Conservation (phyloP, 1,140 invertebrate genomes). For the Hycleus phaleratus region DNA sequence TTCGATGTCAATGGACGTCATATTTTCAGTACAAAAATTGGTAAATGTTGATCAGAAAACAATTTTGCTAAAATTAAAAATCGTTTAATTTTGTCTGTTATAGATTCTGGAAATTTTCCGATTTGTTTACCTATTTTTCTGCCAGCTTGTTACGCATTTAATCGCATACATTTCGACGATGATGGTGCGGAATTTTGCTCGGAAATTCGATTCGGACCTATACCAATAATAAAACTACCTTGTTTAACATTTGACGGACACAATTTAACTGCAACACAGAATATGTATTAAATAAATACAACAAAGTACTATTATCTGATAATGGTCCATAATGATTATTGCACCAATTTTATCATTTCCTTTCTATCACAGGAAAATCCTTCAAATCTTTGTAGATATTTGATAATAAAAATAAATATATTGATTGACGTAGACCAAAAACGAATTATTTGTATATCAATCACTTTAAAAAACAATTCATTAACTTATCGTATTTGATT, state of each 20-base stretch:
- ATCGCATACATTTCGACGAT: constrained; percentile 16
- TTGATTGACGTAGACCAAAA: no score
- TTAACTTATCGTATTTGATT: no score
- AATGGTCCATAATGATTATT: no score
- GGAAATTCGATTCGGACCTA: constrained; percentile 17
- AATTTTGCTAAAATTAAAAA: constrained; percentile 5
- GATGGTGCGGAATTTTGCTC: constrained; percentile 18
- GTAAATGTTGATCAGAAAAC: constrained; percentile 5
- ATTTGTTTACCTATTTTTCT: constrained; percentile 14
- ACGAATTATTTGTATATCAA: no score
- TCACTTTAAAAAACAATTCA: no score
- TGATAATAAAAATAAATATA: no score
- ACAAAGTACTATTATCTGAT: background rate
- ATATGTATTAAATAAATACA: constrained; percentile 4
- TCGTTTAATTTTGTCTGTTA: constrained; percentile 1
- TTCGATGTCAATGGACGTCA: constrained; percentile 13
- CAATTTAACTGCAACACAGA: constrained; percentile 7
- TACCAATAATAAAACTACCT: constrained; percentile 21
- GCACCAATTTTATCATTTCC: background rate
- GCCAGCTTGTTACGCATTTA: constrained; percentile 19
- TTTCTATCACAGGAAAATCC: background rate
- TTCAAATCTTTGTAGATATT: no score
- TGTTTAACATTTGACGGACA: constrained; percentile 16
- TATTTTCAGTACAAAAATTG: constrained; percentile 18
- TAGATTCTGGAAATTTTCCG: constrained; percentile 20